Evolutionary conservation across 2,888 invertebrate genomes (phyloP).

Genomic region (Drosophila lutescens): DNA sequence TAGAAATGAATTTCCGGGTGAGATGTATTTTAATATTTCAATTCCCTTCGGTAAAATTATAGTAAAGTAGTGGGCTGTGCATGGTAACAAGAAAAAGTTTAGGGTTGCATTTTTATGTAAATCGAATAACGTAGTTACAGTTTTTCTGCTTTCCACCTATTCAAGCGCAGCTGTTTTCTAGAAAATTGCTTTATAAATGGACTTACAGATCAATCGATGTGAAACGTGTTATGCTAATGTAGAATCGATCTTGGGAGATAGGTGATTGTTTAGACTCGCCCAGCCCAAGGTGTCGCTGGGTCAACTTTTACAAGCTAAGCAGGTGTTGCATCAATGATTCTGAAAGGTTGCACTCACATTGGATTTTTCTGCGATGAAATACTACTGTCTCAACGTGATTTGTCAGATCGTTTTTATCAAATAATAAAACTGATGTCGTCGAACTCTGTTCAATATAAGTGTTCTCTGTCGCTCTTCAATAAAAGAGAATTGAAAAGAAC

Average conservation of each 20-base stretch:
- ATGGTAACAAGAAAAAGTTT: conserved; percentile 39
- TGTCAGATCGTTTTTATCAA: conserved; percentile 36
- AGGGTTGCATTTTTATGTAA: conserved; percentile 57
- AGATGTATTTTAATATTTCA: too few relatives aligned
- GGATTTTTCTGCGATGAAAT: conserved; percentile 9
- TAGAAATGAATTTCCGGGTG: too few relatives aligned
- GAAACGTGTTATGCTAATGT: conserved; percentile 68
- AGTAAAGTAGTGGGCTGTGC: conserved; percentile 17
- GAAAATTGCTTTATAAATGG: conserved; percentile 7
- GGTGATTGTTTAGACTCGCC: conserved; percentile 41
- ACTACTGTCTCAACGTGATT: conserved; percentile 11
- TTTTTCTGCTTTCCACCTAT: conserved; percentile 28
- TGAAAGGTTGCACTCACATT: conserved; percentile 19
- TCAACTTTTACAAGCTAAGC: conserved; percentile 35
- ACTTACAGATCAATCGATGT: conserved; percentile 17
- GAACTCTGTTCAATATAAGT: conserved; percentile 63
- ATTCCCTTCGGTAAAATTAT: conserved; percentile 1
- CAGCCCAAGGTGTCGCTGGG: conserved; percentile 57
- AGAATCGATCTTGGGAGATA: conserved; percentile 24
- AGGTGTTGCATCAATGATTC: conserved; percentile 59
- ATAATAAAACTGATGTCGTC: conserved; percentile 52
- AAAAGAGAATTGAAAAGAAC: conserved; percentile 44
- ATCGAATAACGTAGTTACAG: conserved; percentile 50
- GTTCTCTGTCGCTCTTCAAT: conserved; percentile 46
- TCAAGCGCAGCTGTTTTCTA: conserved; percentile 33